Evolutionary conservation across 1,140 invertebrate species (phyloP), one percentile per base, ranked within the genome.

Genomic region (Galendromus occidentalis): DNA sequence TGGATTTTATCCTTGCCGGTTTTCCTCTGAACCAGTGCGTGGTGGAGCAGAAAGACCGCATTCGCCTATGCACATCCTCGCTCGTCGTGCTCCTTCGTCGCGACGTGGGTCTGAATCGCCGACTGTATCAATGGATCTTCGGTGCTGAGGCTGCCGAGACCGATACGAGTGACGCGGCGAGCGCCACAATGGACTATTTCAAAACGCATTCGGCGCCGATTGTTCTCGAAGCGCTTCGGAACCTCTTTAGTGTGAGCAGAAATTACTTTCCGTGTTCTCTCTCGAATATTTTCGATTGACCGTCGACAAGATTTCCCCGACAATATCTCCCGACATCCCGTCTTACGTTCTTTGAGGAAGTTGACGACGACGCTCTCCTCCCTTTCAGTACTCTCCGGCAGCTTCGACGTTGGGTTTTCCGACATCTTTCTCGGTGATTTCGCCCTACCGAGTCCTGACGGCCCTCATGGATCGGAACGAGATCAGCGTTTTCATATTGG

Each of bases 101-200:
- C 69, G 91, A 95, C 73, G 91, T 92, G 85, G 92, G 88, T 47
- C 79, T 95, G 17, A 95, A 94, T 75, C 81, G 85, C 81, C 83
- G 76, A 69, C 66, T 71, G 9, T 70, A 66, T 67, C 70, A 71
- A 42, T 75, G 74, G 74, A 63, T 74, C 0, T 66, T 74, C 20
- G 71, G 68, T 66, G 66, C 41, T n/a, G 28, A 45, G 22, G 39
- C 64, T 17, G 17, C n/a, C 22, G 14, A 17, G 17, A 41, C 42
- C 33, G 51, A 59, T 22, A 25, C 33, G 51, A 59, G 14, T 22
- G 51, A 59, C 2, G 33, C 25, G 14, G 25, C 25, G 51, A 59
- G 25, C 14, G 51, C 51, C 25, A 59, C 51, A 17, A 59, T 59
- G 51, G 51, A 59, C 1, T 59, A 59, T 33, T 59, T 59, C 22